Evolutionary conservation across 2,113 vertebrate genomes (phyloP), one percentile per base, ranked within the genome.

Genomic region (Myrmecobius fasciatus): DNA sequence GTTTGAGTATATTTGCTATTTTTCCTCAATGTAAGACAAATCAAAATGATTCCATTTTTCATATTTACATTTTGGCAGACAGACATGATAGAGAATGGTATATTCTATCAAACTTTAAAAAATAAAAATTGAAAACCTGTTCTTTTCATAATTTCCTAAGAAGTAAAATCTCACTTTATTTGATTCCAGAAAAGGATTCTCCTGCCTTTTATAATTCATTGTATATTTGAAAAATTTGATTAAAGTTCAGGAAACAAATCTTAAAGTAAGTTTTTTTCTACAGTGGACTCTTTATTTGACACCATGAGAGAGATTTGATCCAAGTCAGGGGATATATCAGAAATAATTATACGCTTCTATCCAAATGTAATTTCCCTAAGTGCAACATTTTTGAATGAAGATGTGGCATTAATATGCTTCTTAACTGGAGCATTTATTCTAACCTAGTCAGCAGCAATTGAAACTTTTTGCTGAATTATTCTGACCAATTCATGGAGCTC

Each of bases 71-170:
- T 75, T 75, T 52, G 53, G 88, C 60, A 53, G 14, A 26, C 89
- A 36, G 48, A 43, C 51, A 91, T 91, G 53, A 93, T 93, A 89
- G 31, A 11, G 22, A 20, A 22, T 14, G 2, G 7, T 49, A n/a
- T 43, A 83, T 92, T 95, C 91, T 0, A 24, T 54, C n/a, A 52
- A 89, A 91, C 2, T 46, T 94, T 25, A 53, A 67, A 96, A 93
- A 25, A n/a, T 2, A 53, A 47, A 94, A 88, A 47, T 11, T 17
- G 25, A 93, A 53, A 93, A 31, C 60, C 36, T n/a, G 36, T 75
- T 75, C 60, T n/a, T 75, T 75, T 75, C 60, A 75, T 36, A 75
- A 75, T 75, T 75, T 75, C 46, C 56, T 83, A 17, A 53, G 28
- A 75, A n/a, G 17, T 12, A 75, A 75, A 75, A 75, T n/a, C 22